Evolutionary conservation across 1,140 invertebrate genomes (phyloP), one percentile per base, ranked within the genome.

Genomic region (Andrena cerasifolii): DNA sequence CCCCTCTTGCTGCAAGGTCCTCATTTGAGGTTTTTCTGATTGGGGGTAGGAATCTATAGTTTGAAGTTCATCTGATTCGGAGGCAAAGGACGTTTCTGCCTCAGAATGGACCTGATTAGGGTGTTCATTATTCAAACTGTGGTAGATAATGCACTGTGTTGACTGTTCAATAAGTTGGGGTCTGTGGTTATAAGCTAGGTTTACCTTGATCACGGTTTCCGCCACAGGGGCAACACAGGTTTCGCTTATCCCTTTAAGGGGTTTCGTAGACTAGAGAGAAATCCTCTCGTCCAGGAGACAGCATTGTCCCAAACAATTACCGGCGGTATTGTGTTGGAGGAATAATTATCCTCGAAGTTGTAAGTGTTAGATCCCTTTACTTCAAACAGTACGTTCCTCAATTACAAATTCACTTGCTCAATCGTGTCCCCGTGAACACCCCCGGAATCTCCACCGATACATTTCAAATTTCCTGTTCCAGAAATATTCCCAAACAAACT

Each of bases 201-300:
- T 68, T 49, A 24, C 31, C 26, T 36, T 21, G 43, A 76, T 58
- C 43, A 26, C 18, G 53, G 51, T 58, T 49, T 14, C 73, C 47
- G 18, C 53, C 53, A 14, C 16, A 12, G 14, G n/a, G 24, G 16
- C 16, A 21, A 16, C n/a, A 16, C 36, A 3, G 51, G 24, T 40
- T 67, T 14, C 51, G 36, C 24, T 58, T 68, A 40, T 40, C 53
- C 31, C 28, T 67, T 68, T 47, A 72, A 49, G 40, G 28, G 65
- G 58, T 76, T 47, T 21, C 12, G 51, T 3, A 18, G 16, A 31
- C 49, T 36, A n/a, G 26, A 54, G 43, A 14, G 18, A 4, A 47
- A 45, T 67, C 40, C 18, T 40, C 16, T 68, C 24, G 53, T 26
- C 16, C 12, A 5, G 12, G 7, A 40, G 24, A 3, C 21, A 12